Percentiles rank a stretch among this genome's conserved stretches.
phyloP scores from a whole-genome alignment of 2,888 invertebrate genomes.

The Creontiades dilutus region DNA sequence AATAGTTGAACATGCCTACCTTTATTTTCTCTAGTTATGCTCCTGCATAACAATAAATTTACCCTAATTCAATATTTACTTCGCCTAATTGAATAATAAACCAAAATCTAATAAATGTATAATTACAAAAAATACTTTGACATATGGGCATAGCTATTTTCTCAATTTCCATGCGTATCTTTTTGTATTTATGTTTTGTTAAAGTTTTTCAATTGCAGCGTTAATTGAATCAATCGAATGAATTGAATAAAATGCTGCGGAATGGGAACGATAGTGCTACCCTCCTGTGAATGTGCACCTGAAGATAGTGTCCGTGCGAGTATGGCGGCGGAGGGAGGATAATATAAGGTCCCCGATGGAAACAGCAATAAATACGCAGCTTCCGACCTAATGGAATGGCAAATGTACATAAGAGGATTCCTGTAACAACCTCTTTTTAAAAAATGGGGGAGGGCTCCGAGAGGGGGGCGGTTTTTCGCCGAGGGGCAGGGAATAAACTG shows the following conservation, averaged over 20 bases:
- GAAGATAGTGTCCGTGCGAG: background rate
- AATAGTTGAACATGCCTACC: too few species aligned
- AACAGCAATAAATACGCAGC: constrained; percentile 55
- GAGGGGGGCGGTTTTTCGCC: background rate
- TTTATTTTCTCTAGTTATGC: too few species aligned
- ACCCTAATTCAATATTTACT: too few species aligned
- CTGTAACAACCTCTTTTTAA: constrained; percentile 49
- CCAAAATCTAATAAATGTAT: too few species aligned
- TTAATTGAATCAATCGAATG: background rate
- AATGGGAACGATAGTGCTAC: background rate
- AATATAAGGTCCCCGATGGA: constrained; percentile 24
- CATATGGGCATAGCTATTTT: too few species aligned
- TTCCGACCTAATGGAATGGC: constrained; percentile 55
- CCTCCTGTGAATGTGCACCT: background rate
- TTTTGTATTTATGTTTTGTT: too few species aligned
- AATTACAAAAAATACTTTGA: too few species aligned
- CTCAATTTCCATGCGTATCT: too few species aligned
- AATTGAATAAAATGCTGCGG: background rate
- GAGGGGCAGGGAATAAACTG: background rate
- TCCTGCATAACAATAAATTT: too few species aligned
- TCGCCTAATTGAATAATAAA: too few species aligned
- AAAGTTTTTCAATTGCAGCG: too few species aligned
- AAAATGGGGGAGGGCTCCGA: background rate
- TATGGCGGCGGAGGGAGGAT: background rate
- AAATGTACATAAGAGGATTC: constrained; percentile 56